Evolutionary conservation across 2,113 vertebrate genomes (phyloP).

Genomic region (Ailurus styani): DNA sequence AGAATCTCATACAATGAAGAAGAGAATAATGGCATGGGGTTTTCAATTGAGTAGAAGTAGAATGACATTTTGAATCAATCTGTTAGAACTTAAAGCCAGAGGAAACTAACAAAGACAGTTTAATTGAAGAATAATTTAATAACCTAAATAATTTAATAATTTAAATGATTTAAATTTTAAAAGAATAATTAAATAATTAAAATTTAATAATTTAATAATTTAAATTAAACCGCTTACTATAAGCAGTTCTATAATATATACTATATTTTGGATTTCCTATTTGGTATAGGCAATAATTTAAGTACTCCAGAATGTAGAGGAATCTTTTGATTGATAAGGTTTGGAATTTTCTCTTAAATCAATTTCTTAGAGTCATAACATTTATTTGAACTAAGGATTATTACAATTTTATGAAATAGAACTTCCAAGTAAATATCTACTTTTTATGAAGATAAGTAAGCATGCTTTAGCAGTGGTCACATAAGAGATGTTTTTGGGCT

Average conservation of each 20-base stretch:
- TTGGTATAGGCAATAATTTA: background rate
- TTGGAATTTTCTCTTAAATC: background rate
- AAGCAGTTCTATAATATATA: no score
- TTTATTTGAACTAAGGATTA: background rate
- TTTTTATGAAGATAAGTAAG: background rate
- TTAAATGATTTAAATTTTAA: no score
- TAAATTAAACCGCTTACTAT: no score
- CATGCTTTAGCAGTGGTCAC: background rate
- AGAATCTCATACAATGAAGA: background rate
- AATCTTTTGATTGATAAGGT: background rate
- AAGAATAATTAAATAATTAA: no score
- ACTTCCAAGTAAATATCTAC: background rate
- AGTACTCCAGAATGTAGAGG: background rate
- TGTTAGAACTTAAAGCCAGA: constrained; percentile 13
- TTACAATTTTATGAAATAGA: background rate
- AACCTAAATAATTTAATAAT: no score
- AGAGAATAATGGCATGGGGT: background rate
- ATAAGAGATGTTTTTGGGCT: background rate
- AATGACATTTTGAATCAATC: background rate
- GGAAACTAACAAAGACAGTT: background rate
- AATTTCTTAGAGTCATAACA: background rate
- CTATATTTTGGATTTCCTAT: background rate
- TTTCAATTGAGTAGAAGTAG: background rate
- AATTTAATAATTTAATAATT: no score
- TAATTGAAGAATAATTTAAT: background rate